These are phyloP conservation scores for Oreonectes daqikongensis DNA, from an alignment of 2,797 vertebrate genomes.

Conservation along the genomic window DNA sequence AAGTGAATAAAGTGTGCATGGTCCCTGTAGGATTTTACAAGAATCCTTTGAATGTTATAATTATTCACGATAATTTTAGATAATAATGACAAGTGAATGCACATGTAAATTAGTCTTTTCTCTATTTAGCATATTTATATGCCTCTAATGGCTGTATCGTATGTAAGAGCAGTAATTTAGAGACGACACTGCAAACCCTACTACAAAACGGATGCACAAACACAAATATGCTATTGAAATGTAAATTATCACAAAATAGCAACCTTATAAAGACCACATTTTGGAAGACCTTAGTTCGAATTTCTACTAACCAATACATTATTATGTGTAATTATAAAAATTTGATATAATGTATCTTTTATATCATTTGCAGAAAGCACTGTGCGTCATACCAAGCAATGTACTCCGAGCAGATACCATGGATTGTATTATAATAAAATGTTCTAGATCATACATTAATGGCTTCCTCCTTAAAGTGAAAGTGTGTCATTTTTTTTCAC, in stretches of 20 bases:
- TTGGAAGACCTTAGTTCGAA: conserved; percentile 60
- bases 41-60: conserved; percentile 3
- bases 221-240: conserved; percentile 63
- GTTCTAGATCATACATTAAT: too few relatives aligned
- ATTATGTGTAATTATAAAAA: conserved; percentile 32
- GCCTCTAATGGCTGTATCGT: conserved; percentile 55
- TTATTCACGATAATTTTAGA: conserved; percentile 25
- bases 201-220: conserved; percentile 55
- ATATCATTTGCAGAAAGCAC: too few relatives aligned
- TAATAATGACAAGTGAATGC: conserved; percentile 49
- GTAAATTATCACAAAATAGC: conserved; percentile 57
- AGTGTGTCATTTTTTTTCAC: too few relatives aligned
- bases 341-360: background rate
- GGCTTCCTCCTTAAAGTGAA: too few relatives aligned
- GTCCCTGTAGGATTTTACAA: background rate
- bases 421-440: too few relatives aligned
- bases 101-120: conserved; percentile 52
- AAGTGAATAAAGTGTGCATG: background rate
- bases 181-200: conserved; percentile 39
- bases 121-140: conserved; percentile 53
- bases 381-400: too few relatives aligned
- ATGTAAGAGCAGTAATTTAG: conserved; percentile 49
- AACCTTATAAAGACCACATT: conserved; percentile 55
- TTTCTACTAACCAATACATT: conserved; percentile 45
- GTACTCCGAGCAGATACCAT: too few relatives aligned